Conservation (phyloP, 2,888 invertebrate species). For the Caenorhabditis macrosperma region DNA sequence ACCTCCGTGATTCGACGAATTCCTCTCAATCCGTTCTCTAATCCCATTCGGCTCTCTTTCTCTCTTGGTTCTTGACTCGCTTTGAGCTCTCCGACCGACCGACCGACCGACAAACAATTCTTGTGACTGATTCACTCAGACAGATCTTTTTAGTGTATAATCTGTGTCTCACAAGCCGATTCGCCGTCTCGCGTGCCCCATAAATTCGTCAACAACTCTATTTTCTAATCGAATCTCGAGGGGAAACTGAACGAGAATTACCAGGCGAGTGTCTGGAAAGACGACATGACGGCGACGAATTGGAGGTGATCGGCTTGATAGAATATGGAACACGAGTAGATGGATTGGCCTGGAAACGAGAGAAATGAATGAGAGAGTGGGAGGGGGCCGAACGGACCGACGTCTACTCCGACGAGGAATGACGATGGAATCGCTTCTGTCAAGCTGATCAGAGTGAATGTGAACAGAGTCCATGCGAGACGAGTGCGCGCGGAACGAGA, state of each 20-base stretch:
- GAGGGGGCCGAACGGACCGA: constrained; percentile 16
- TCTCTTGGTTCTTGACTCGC: no score
- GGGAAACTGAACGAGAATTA: background rate
- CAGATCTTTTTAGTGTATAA: background rate
- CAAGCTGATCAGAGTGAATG: constrained; percentile 24
- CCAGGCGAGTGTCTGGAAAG: constrained; percentile 33
- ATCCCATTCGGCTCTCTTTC: background rate
- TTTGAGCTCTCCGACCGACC: no score
- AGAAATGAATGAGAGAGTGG: background rate
- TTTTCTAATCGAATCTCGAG: constrained; percentile 8
- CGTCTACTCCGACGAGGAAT: constrained; percentile 10
- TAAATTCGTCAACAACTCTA: constrained; percentile 22
- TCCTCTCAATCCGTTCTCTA: background rate
- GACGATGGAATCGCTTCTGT: constrained; percentile 27
- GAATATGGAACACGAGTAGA: constrained; percentile 12
- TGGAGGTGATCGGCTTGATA: constrained; percentile 30
- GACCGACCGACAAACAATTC: background rate
- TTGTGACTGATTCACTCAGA: background rate
- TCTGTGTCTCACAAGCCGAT: background rate
- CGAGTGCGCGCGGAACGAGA: constrained; percentile 21
- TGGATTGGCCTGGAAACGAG: constrained; percentile 8
- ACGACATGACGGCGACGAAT: constrained; percentile 9
- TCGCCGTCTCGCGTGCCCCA: background rate
- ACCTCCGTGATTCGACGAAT: background rate
- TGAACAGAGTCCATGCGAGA: constrained; percentile 29